Percentiles rank a stretch among this genome's conserved stretches.
These are phyloP conservation scores for Daktulosphaira vitifoliae DNA, from an alignment of 1,140 invertebrate genomes.

Conservation along the genomic window DNA sequence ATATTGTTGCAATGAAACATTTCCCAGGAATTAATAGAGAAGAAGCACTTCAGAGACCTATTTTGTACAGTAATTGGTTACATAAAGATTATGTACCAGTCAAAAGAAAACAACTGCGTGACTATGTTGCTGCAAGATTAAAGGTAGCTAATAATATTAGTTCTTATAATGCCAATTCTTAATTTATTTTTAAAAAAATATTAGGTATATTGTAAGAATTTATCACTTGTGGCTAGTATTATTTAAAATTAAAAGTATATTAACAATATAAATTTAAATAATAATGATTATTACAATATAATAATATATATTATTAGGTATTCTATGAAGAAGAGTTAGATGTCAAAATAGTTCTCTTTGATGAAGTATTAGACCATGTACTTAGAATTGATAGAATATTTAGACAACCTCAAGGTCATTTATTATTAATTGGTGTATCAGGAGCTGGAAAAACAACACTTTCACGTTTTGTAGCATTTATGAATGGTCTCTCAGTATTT, in stretches of 20 bases:
- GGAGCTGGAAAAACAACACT: constrained; percentile 98
- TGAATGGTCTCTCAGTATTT: constrained; percentile 98
- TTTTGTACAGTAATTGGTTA: constrained; percentile 97
- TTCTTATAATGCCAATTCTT: too few relatives aligned
- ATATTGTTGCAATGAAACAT: constrained; percentile 86
- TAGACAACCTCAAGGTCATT: constrained; percentile 94
- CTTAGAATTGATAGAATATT: constrained; percentile 97
- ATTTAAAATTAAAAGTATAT: neutral
- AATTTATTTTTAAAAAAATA: too few relatives aligned
- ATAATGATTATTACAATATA: neutral
- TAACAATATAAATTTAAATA: neutral
- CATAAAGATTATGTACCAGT: constrained; percentile 98
- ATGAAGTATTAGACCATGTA: constrained; percentile 98
- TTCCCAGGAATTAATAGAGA: constrained; percentile 86
- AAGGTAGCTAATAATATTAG: too few relatives aligned
- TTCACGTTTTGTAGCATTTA: constrained; percentile 98
- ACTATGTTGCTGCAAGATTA: constrained; percentile 93
- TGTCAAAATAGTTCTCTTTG: constrained; percentile 94
- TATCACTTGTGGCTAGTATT: too few relatives aligned
- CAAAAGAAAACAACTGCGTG: constrained; percentile 84
- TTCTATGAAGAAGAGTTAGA: constrained; percentile 99
- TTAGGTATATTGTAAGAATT: too few relatives aligned
- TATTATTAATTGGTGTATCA: constrained; percentile 92
- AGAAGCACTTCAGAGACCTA: constrained; percentile 77
- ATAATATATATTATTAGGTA: constrained; percentile 49